Evolutionary conservation across 2,113 vertebrate genomes (phyloP).

Genomic region (Paralichthys olivaceus): DNA sequence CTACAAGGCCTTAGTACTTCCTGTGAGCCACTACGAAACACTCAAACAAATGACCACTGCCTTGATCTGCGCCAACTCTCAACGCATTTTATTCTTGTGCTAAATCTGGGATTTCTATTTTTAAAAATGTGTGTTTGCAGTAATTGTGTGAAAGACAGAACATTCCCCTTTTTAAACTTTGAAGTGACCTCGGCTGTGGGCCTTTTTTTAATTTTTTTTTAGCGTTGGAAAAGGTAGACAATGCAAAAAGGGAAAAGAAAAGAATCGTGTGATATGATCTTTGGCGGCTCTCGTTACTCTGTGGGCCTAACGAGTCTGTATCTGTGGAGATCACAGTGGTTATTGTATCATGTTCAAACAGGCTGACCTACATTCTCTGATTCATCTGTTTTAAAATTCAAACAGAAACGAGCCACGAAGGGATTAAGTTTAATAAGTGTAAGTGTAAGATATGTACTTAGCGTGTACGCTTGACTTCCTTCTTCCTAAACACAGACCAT

Average conservation of each 20-base stretch:
- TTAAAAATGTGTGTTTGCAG: constrained; percentile 51
- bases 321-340: constrained; percentile 17
- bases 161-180: constrained; percentile 23
- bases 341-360: constrained; percentile 13
- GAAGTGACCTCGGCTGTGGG: constrained; percentile 1
- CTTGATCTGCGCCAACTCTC: constrained; percentile 8
- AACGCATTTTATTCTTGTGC: background rate
- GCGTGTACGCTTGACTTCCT: background rate
- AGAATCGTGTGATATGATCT: background rate
- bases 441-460: too few species aligned
- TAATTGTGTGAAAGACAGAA: constrained; percentile 12
- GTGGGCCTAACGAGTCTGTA: constrained; percentile 8
- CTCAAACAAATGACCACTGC: constrained; percentile 11
- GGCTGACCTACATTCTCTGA: constrained; percentile 28
- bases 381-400: constrained; percentile 24
- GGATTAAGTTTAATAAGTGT: background rate
- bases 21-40: constrained; percentile 22
- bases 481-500: background rate
- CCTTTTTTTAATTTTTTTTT: too few species aligned
- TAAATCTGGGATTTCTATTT: constrained; percentile 25
- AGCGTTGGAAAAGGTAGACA: background rate
- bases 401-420: constrained; percentile 7
- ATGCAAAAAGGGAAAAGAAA: background rate
- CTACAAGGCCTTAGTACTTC: background rate
- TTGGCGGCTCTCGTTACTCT: constrained; percentile 1